Evolutionary conservation across 2,888 invertebrate genomes (phyloP).

Genomic region (Drosophila seclusa): DNA sequence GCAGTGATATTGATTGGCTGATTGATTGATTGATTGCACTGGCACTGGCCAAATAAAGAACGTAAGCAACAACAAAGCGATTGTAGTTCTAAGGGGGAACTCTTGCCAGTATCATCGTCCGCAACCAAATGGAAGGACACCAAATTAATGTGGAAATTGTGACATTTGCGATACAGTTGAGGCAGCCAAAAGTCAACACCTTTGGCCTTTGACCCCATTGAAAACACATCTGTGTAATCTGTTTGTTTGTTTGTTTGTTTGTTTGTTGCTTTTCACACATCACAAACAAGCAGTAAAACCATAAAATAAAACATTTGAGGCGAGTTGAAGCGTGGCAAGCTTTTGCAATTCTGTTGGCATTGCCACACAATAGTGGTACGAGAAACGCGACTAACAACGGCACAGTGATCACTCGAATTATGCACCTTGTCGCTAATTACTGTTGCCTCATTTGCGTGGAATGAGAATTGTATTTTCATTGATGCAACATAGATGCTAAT

Average conservation of each 20-base stretch:
- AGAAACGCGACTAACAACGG: slow-evolving; percentile 22
- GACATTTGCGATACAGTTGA: slow-evolving; percentile 23
- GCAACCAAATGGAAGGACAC: not conserved
- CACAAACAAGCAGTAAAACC: slow-evolving; percentile 52
- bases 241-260: slow-evolving; percentile 2
- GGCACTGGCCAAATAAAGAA: not conserved
- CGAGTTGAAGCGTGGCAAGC: slow-evolving; percentile 25
- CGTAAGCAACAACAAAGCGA: not conserved
- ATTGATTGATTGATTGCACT: not conserved
- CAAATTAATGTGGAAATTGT: slow-evolving; percentile 21
- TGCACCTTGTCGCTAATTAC: not conserved
- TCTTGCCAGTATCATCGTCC: not conserved
- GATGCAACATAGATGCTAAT: not conserved
- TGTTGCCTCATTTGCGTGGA: not conserved
- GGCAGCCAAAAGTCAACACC: slow-evolving; percentile 39
- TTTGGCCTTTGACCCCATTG: slow-evolving; percentile 45
- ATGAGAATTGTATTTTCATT: not conserved
- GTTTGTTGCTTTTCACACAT: slow-evolving; percentile 28
- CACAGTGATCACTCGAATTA: not conserved
- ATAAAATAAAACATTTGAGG: slow-evolving; percentile 37
- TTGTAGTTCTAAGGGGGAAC: not conserved
- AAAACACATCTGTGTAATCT: not conserved
- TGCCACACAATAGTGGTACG: slow-evolving; percentile 33
- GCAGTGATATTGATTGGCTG: slow-evolving; percentile 32
- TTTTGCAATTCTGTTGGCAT: slow-evolving; percentile 37